phyloP scores from a whole-genome alignment of 2,113 vertebrate genomes.

The Pyxicephalus adspersus region DNA sequence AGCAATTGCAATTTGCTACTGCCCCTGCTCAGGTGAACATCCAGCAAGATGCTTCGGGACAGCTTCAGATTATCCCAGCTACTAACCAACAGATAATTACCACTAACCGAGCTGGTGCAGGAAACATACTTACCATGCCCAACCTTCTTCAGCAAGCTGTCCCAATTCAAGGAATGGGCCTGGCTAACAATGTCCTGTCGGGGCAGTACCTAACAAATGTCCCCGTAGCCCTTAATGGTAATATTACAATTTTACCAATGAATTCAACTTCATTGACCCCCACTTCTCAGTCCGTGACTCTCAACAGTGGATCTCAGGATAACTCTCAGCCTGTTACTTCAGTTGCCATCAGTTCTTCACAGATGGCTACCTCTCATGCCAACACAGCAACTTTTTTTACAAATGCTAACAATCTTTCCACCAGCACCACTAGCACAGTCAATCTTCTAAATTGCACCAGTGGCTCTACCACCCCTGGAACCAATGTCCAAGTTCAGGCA shows the following conservation, averaged over 20 bases:
- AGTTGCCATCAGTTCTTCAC: slow-evolving; percentile 68
- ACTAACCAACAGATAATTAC: slow-evolving; percentile 88
- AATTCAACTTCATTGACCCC: slow-evolving; percentile 76
- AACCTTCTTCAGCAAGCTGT: slow-evolving; percentile 90
- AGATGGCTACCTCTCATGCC: slow-evolving; percentile 66
- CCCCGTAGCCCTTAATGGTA: slow-evolving; percentile 90
- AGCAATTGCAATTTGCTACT: slow-evolving; percentile 87
- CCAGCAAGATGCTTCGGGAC: slow-evolving; percentile 87
- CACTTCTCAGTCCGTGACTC: slow-evolving; percentile 79
- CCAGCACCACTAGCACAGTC: slow-evolving; percentile 75
- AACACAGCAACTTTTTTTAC: slow-evolving; percentile 73
- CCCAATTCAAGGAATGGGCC: slow-evolving; percentile 88
- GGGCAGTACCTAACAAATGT: slow-evolving; percentile 94
- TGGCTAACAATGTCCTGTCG: slow-evolving; percentile 84
- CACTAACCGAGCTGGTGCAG: slow-evolving; percentile 73
- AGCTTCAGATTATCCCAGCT: slow-evolving; percentile 88
- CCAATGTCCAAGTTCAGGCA: slow-evolving; percentile 70
- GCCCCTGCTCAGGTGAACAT: slow-evolving; percentile 73
- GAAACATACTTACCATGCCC: slow-evolving; percentile 91
- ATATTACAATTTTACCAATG: slow-evolving; percentile 92
- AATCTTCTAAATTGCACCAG: slow-evolving; percentile 75
- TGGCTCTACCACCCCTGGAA: slow-evolving; percentile 66
- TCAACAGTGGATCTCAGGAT: slow-evolving; percentile 75
- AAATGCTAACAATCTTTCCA: slow-evolving; percentile 75
- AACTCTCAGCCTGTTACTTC: slow-evolving; percentile 70